Base-by-base conservation (phyloP, 2,888 invertebrate species). In the Halictus quadricinctus region DNA sequence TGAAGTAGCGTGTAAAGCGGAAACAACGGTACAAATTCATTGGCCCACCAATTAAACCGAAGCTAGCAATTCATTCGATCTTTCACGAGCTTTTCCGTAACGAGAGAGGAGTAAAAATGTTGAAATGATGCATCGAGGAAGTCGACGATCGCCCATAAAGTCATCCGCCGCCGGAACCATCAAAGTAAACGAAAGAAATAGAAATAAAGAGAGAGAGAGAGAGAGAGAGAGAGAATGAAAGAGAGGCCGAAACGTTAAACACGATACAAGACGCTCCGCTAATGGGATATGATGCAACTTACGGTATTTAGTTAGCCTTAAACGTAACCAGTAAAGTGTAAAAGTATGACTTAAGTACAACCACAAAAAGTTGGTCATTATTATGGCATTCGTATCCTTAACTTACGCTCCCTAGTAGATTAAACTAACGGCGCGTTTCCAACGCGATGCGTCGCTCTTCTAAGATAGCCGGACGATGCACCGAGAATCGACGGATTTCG, bases 311-410 rank as follows among this genome's bases (percentile, higher is more conserved):
- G 72, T 83, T 84, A 79, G 81, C 54, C 83, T 73, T 93, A 93
- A 90, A 83, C 75, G 76, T 85, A 86, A 87, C 91, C 86, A 88
- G 86, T 89, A 92, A 87, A 89, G 85, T 90, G 89, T 93, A 92
- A 93, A 92, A 79, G 91, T 94, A 94, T 94, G 94, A 94, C 94
- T 94, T 94, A 94, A 94, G 93, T 94, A 94, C 93, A 94, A 94
- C 94, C 94, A 94, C 93, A 93, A 69, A 94, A 93, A 92, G 92
- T 94, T 94, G 94, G 94, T 94, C 94, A 94, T 94, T 93, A 93
- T 94, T 94, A 94, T 94, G 94, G 94, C 94, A 94, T 94, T 94
- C 93, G 91, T 93, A 91, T 93, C 92, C 92, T 93, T 89, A 90
- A 87, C 89, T 74, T 90, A 91, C 84, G 87, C 90, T 81, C 73